Conservation (phyloP, 2,888 invertebrate genomes). For the Cheilosia vulpina region DNA sequence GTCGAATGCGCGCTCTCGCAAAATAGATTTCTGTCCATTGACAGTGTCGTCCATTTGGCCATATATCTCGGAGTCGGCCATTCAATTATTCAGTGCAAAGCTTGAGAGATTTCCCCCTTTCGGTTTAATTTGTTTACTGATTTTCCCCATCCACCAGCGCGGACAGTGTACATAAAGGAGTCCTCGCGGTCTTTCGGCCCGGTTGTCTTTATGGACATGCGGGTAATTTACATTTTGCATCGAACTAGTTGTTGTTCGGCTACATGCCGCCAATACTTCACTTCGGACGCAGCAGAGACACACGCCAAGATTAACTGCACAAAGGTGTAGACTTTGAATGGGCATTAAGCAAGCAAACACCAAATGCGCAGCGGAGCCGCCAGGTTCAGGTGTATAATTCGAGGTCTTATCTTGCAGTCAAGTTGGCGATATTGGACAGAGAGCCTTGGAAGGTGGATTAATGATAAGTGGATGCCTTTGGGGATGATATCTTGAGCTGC, state of each 20-base stretch:
- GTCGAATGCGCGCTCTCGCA: conserved; percentile 11
- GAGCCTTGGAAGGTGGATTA: conserved; percentile 38
- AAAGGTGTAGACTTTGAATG: conserved; percentile 55
- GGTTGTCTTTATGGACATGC: conserved; percentile 7
- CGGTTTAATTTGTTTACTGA: conserved; percentile 66
- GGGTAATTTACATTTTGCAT: conserved; percentile 53
- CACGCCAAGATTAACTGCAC: conserved; percentile 61
- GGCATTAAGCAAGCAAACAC: conserved; percentile 64
- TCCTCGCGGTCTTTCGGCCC: conserved; percentile 13
- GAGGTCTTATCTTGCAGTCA: conserved; percentile 49
- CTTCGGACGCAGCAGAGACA: conserved; percentile 34
- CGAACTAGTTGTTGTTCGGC: conserved; percentile 46
- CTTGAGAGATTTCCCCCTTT: conserved; percentile 38
- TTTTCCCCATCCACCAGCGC: conserved; percentile 27
- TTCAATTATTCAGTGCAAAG: conserved; percentile 50
- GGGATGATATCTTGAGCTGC: conserved; percentile 41
- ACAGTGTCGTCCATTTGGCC: conserved; percentile 65
- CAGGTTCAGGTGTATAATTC: conserved; percentile 60
- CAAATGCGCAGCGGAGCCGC: conserved; percentile 32
- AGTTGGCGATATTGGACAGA: conserved; percentile 36
- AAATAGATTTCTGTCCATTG: conserved; percentile 60
- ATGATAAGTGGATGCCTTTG: conserved; percentile 41
- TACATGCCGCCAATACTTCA: conserved; percentile 35
- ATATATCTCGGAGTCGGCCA: conserved; percentile 64
- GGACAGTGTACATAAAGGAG: not conserved